Evolutionary conservation across 2,888 invertebrate species (phyloP).

Genomic region (Adineta ricciae): DNA sequence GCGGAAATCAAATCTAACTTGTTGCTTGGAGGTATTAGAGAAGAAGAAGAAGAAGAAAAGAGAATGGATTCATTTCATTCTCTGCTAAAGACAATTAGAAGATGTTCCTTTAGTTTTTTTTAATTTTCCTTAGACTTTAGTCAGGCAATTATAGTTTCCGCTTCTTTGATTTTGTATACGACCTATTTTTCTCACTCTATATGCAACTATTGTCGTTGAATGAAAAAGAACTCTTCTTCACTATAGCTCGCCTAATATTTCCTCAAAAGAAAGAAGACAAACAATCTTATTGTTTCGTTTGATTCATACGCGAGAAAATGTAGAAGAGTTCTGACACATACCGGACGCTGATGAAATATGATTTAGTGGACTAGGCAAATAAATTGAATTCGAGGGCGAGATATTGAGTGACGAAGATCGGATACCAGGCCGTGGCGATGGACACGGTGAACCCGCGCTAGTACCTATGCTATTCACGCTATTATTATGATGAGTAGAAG

Average conservation of each 20-base stretch:
- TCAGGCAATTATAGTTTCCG: background rate
- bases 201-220: no score
- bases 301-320: no score
- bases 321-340: background rate
- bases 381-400: background rate
- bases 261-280: background rate
- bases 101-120: background rate
- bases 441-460: background rate
- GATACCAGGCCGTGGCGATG: background rate
- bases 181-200: no score
- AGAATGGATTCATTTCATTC: background rate
- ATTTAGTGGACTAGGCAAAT: background rate
- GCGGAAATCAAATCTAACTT: background rate
- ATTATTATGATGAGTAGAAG: background rate
- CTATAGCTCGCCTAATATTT: background rate
- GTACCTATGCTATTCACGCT: background rate
- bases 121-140: background rate
- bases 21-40: background rate
- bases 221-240: background rate
- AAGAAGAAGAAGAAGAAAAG: no score
- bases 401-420: background rate
- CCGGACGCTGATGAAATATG: background rate
- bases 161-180: background rate
- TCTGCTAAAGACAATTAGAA: background rate
- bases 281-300: background rate